Conservation (phyloP, 2,888 invertebrate species). For the Villa cingulata region DNA sequence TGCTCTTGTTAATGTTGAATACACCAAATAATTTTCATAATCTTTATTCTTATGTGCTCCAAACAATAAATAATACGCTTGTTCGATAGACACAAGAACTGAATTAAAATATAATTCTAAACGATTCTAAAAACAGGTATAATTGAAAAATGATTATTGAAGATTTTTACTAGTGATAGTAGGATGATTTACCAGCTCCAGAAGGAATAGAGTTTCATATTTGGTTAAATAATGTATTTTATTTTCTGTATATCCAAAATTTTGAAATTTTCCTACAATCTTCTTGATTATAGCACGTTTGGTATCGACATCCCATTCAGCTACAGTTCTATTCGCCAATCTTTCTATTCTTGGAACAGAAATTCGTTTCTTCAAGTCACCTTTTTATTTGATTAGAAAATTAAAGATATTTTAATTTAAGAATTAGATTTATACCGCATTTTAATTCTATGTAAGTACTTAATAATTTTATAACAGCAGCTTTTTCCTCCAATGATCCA, state of each 20-base stretch:
- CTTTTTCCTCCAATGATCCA: conserved; percentile 5
- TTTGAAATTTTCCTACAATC: conserved; percentile 31
- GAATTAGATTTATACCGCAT: no score
- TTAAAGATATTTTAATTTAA: no score
- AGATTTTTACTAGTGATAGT: not conserved
- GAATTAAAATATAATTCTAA: conserved; percentile 25
- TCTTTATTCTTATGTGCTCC: conserved; percentile 22
- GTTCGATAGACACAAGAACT: conserved; percentile 26
- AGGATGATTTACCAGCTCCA: conserved; percentile 25
- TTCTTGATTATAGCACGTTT: conserved; percentile 24
- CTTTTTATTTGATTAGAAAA: conserved; percentile 14
- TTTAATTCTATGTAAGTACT: no score
- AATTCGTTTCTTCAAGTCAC: conserved; percentile 21
- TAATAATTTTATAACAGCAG: no score
- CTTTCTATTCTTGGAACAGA: conserved; percentile 27
- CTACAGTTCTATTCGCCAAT: conserved; percentile 23
- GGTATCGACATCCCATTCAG: conserved; percentile 22
- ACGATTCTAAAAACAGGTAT: conserved; percentile 23
- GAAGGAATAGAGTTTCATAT: conserved; percentile 28
- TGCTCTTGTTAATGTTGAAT: conserved; percentile 26
- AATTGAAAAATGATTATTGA: not conserved
- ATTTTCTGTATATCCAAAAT: conserved; percentile 25
- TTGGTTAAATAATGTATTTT: conserved; percentile 26
- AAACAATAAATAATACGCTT: conserved; percentile 27
- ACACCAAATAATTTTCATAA: conserved; percentile 27